These are phyloP conservation scores for Gadus chalcogrammus DNA, from an alignment of 2,113 vertebrate genomes.

Conservation along the genomic window DNA sequence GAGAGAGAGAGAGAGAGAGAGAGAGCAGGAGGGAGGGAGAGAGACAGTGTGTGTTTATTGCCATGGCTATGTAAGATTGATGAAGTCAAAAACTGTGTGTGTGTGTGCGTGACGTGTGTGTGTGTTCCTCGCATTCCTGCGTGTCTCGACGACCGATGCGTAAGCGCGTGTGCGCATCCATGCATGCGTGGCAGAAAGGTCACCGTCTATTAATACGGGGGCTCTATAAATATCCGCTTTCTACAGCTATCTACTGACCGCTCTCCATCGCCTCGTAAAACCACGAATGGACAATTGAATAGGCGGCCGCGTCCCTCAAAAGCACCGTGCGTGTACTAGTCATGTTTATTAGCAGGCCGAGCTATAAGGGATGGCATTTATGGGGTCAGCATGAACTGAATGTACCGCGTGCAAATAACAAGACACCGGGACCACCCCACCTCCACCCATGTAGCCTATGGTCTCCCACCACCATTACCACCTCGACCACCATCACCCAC, in stretches of 20 bases:
- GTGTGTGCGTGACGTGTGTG: slow-evolving; percentile 26
- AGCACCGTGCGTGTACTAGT: too few species aligned
- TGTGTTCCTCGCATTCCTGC: not conserved
- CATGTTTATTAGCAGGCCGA: too few species aligned
- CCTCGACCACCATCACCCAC: too few species aligned
- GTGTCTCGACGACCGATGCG: not conserved
- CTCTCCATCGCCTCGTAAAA: not conserved
- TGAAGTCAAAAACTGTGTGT: slow-evolving; percentile 13
- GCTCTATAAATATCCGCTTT: slow-evolving; percentile 1
- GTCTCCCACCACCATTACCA: too few species aligned
- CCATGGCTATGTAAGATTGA: too few species aligned
- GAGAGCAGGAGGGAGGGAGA: not conserved
- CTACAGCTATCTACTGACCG: not conserved
- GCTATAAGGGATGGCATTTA: too few species aligned
- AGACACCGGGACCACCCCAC: too few species aligned
- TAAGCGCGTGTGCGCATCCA: not conserved
- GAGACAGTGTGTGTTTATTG: not conserved
- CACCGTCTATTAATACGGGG: slow-evolving; percentile 14
- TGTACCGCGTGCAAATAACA: too few species aligned
- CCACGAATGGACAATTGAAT: too few species aligned
- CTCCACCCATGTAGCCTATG: too few species aligned
- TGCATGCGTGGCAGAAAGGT: slow-evolving; percentile 41
- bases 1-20: not conserved
- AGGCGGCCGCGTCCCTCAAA: too few species aligned
- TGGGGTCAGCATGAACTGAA: too few species aligned